Percentiles rank a stretch among this genome's conserved stretches.
These are phyloP conservation scores for Takifugu flavidus DNA, from an alignment of 2,113 vertebrate species.

Conservation along the genomic window DNA sequence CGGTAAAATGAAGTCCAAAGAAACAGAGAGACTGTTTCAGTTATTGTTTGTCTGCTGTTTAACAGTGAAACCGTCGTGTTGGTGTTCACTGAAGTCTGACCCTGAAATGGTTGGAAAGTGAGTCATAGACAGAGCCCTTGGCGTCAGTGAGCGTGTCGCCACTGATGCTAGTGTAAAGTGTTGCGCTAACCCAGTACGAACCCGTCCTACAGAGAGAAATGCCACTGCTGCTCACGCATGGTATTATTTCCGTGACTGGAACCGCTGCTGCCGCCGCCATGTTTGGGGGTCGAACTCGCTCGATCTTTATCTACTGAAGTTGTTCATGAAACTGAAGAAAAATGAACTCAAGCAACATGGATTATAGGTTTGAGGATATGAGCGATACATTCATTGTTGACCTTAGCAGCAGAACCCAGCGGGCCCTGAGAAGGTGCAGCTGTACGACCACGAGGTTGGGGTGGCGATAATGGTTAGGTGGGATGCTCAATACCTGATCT, in stretches of 20 bases:
- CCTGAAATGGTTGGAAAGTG: constrained; percentile 39
- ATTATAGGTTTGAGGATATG: constrained; percentile 43
- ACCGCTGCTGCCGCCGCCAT: constrained; percentile 28
- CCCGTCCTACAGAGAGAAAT: constrained; percentile 34
- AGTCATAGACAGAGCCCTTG: constrained; percentile 72
- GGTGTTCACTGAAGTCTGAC: constrained; percentile 51
- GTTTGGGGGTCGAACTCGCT: constrained; percentile 28
- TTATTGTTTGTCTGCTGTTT: constrained; percentile 46
- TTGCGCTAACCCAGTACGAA: constrained; percentile 47
- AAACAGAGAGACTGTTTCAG: constrained; percentile 56
- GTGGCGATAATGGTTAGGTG: constrained; percentile 4
- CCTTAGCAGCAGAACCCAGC: constrained; percentile 75
- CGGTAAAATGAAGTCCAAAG: constrained; percentile 68
- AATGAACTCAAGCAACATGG: constrained; percentile 18
- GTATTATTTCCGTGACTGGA: constrained; percentile 42
- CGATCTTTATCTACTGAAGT: constrained; percentile 26
- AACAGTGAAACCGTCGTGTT: constrained; percentile 47
- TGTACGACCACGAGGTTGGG: constrained; percentile 14
- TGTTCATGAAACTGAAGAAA: constrained; percentile 51
- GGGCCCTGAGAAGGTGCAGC: constrained; percentile 47
- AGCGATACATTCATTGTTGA: constrained; percentile 79
- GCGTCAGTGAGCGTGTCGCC: constrained; percentile 34
- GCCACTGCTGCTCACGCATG: constrained; percentile 22
- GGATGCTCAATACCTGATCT: constrained; percentile 9
- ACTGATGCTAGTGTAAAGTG: constrained; percentile 43